phyloP scores from a whole-genome alignment of 2,888 invertebrate species.

The Panopea generosa region DNA sequence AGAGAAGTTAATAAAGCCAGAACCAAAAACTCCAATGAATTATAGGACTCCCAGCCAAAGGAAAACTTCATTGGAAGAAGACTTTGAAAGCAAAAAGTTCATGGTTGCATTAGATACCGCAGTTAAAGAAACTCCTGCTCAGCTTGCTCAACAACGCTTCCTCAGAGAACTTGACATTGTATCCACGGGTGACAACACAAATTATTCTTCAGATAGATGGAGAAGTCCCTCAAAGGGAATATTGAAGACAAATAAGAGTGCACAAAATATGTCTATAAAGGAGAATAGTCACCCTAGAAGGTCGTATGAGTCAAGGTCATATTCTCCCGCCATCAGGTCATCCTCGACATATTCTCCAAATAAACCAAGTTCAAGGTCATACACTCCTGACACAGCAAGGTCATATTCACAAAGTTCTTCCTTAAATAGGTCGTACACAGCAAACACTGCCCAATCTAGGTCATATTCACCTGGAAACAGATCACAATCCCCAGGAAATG shows the following conservation, averaged over 20 bases:
- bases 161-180: slow-evolving; percentile 60
- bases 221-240: slow-evolving; percentile 62
- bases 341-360: slow-evolving; percentile 31
- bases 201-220: slow-evolving; percentile 30
- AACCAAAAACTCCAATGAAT: slow-evolving; percentile 15
- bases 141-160: slow-evolving; percentile 57
- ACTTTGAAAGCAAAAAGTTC: slow-evolving; percentile 63
- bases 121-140: slow-evolving; percentile 60
- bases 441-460: slow-evolving; percentile 20
- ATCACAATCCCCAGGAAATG: slow-evolving; percentile 42
- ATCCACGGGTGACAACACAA: slow-evolving; percentile 35
- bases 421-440: slow-evolving; percentile 26
- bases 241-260: slow-evolving; percentile 66
- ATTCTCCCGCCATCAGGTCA: slow-evolving; percentile 54
- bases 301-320: slow-evolving; percentile 58
- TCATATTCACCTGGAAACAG: slow-evolving; percentile 41
- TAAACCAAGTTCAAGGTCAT: slow-evolving; percentile 42
- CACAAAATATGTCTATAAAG: slow-evolving; percentile 68
- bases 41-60: slow-evolving; percentile 41
- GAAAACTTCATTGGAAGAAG: slow-evolving; percentile 44
- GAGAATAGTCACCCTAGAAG: slow-evolving; percentile 56
- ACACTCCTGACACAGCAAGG: slow-evolving; percentile 32
- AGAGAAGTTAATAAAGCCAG: slow-evolving; percentile 22
- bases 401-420: slow-evolving; percentile 26
- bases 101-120: slow-evolving; percentile 67